phyloP scores from a whole-genome alignment of 2,888 invertebrate species.

The Mesopsocus fuscifrons region DNA sequence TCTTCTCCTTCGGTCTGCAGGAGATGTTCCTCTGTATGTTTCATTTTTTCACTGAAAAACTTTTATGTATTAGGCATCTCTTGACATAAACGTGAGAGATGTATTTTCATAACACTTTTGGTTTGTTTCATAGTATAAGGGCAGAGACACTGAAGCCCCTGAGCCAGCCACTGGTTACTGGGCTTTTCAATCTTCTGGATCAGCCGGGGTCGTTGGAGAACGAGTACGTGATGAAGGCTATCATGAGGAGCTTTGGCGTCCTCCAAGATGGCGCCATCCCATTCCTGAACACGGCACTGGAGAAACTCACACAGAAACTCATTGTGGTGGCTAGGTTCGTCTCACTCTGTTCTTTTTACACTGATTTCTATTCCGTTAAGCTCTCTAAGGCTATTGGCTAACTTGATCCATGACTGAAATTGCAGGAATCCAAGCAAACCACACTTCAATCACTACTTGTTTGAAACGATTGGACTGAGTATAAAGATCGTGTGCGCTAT shows the following conservation, averaged over 20 bases:
- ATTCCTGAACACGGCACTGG: constrained; percentile 58
- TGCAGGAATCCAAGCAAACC: constrained; percentile 85
- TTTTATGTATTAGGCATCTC: too few species aligned
- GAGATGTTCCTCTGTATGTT: constrained; percentile 34
- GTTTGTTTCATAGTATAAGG: constrained; percentile 29
- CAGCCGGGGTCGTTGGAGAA: constrained; percentile 69
- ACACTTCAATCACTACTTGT: constrained; percentile 95
- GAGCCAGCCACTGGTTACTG: constrained; percentile 46
- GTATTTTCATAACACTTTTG: constrained; percentile 6
- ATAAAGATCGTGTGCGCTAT: constrained; percentile 76
- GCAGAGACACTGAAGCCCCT: constrained; percentile 43
- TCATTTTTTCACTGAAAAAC: constrained; percentile 11
- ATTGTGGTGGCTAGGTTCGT: constrained; percentile 57
- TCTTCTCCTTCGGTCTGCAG: constrained; percentile 47
- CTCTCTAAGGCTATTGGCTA: too few species aligned
- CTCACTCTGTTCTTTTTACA: too few species aligned
- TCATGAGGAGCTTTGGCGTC: constrained; percentile 73
- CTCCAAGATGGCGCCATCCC: constrained; percentile 66
- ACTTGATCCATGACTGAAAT: too few species aligned
- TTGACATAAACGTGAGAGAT: neutral
- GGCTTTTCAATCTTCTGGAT: constrained; percentile 56
- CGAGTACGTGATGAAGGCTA: constrained; percentile 95
- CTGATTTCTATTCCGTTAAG: too few species aligned
- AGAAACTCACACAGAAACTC: constrained; percentile 69
- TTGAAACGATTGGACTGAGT: constrained; percentile 81